Conservation (phyloP, 2,797 vertebrate species). For the Sciurus vulgaris region DNA sequence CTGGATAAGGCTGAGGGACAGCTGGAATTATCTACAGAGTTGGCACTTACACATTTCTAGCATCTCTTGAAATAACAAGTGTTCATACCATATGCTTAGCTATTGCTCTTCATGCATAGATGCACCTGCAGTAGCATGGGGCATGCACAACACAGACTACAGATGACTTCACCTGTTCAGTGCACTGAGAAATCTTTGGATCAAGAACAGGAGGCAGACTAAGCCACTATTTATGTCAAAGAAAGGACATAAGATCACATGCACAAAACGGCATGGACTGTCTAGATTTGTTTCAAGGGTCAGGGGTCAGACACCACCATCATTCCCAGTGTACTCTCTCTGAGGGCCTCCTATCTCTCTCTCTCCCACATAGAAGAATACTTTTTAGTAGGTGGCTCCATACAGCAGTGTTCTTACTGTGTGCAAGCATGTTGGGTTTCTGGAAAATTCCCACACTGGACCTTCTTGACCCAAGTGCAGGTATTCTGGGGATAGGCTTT, state of each 20-base stretch:
- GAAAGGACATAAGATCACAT: not conserved
- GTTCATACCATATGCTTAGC: not conserved
- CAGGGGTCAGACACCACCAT: not conserved
- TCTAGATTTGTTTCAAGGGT: not conserved
- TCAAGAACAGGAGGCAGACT: not conserved
- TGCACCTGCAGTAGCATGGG: accelerated
- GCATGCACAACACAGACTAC: not conserved
- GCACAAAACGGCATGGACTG: not conserved
- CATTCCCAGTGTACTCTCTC: not conserved
- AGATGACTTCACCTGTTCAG: not conserved
- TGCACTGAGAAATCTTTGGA: not conserved
- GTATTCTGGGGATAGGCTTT: not conserved
- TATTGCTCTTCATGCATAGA: not conserved
- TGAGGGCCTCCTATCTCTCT: not conserved
- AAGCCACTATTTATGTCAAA: not conserved
- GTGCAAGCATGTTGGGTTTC: not conserved
- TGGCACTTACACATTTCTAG: not conserved
- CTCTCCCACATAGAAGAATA: not conserved
- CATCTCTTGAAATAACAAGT: not conserved
- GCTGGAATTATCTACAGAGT: not conserved
- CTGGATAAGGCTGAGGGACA: not conserved
- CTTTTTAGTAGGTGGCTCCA: not conserved
- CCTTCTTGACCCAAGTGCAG: not conserved
- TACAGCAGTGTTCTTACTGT: not conserved
- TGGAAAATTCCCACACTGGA: not conserved